phyloP scores from a whole-genome alignment of 2,113 vertebrate species.

The Anser cygnoides region DNA sequence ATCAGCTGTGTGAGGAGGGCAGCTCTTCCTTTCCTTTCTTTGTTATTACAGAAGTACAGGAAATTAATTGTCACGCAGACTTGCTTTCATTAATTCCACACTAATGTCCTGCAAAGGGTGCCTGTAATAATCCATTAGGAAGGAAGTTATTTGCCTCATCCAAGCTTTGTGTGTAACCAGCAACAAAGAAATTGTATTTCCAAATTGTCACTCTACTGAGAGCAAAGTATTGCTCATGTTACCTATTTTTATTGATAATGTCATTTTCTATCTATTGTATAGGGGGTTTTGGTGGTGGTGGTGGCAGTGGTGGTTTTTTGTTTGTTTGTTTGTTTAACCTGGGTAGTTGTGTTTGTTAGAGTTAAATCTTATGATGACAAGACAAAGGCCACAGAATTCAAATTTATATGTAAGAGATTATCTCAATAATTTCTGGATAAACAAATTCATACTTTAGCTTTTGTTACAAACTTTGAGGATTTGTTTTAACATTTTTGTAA shows the following conservation, averaged over 20 bases:
- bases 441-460: neutral
- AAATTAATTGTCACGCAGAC: conserved; percentile 40
- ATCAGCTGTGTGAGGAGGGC: conserved; percentile 8
- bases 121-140: neutral
- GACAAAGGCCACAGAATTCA: neutral
- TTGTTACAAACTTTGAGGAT: neutral
- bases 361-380: neutral
- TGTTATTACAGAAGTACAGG: conserved; percentile 41
- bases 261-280: neutral
- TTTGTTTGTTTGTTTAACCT: neutral
- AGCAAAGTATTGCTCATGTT: neutral
- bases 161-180: neutral
- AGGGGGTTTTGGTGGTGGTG: too few relatives aligned
- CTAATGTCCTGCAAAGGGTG: neutral
- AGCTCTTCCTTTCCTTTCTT: conserved; percentile 26
- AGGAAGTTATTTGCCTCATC: conserved; percentile 21
- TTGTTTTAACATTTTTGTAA: neutral
- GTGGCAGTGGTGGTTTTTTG: neutral
- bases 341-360: neutral
- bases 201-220: neutral
- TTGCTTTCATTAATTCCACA: conserved; percentile 40
- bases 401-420: neutral
- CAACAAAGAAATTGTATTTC: neutral
- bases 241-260: neutral
- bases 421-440: neutral